Evolutionary conservation across 2,888 invertebrate species (phyloP).

Genomic region (Dioctria linearis): DNA sequence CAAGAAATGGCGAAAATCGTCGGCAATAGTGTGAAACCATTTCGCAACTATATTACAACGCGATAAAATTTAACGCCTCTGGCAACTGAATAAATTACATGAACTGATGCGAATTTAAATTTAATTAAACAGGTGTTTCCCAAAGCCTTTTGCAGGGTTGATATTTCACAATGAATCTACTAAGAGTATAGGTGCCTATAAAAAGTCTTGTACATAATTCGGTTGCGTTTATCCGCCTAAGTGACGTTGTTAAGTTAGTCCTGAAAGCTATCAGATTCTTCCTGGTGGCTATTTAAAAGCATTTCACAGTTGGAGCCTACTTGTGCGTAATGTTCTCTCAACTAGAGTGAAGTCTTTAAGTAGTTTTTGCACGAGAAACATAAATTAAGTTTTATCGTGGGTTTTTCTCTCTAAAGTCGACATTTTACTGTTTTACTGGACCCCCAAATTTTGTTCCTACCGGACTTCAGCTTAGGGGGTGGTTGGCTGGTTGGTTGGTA

Average conservation of each 20-base stretch:
- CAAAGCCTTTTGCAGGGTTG: constrained; percentile 8
- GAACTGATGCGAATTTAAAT: constrained; percentile 31
- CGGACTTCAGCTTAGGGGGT: neutral
- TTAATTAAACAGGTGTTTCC: constrained; percentile 35
- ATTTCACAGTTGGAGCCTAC: too few species aligned
- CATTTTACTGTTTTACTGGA: neutral
- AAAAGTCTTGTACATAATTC: constrained; percentile 18
- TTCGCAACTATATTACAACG: constrained; percentile 3
- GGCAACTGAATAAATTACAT: constrained; percentile 9
- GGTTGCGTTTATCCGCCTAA: neutral
- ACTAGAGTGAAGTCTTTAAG: constrained; percentile 16
- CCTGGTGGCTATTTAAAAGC: too few species aligned
- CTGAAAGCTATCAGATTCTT: too few species aligned
- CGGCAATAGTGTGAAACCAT: constrained; percentile 3
- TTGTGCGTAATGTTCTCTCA: too few species aligned
- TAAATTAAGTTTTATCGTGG: constrained; percentile 36
- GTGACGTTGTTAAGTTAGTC: neutral
- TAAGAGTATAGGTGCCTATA: neutral
- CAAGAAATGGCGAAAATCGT: neutral
- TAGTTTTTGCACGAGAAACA: constrained; percentile 42
- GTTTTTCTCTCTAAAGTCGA: neutral
- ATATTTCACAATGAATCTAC: neutral
- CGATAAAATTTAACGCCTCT: constrained; percentile 7
- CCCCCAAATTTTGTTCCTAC: neutral
- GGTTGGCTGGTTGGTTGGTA: neutral